Evolutionary conservation across 2,888 invertebrate species (phyloP), one percentile per base, ranked within the genome.

Genomic region (Ophion ellenae): DNA sequence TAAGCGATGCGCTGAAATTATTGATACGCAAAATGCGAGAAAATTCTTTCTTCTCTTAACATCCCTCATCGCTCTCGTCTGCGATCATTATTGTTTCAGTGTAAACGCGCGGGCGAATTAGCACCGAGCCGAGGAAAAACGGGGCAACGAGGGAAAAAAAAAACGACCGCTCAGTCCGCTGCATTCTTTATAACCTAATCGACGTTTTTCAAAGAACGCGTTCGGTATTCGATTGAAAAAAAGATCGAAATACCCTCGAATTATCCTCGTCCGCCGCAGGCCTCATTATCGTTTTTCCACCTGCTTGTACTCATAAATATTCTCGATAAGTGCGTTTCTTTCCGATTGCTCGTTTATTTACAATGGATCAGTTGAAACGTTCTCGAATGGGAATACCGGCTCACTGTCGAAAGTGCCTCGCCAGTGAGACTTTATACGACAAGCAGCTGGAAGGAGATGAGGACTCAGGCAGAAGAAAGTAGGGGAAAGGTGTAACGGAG

Each of bases 1-100:
- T 17, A 57, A 80, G 53, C 63, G 80, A 57, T 77, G 10, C 24
- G 66, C 24, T 59, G 32, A 59, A 81, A 81, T 84, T 53, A 76
- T 76, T 66, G 59, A 67, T 67, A 45, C 47, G 53, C 17, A 24
- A 61, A 61, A 24, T 67, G 57, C 28, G 5, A 28, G 11, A 67
- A 20, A 47, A 32, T 70, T 64, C 74, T 63, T 61, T 63, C 32
- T 67, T 11, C 11, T 14, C 67, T n/a, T 57, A 53, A 36, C 17
- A n/a, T 64, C 40, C 64, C 36, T 40, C 17, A 53, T 57, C 47
- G 24, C 63, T 45, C 45, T 17, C 57, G 14, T 36, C 59, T 28
- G 9, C 36, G 32, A 36, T 71, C 81, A 81, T 81, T 61, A 81
- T 81, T 81, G 69, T 75, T 81, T 75, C 67, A 81, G 20, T 53